Percentiles rank a stretch among this genome's conserved stretches.
These are phyloP conservation scores for Stichopus chloronotus DNA, from an alignment of 35 echinoderm and acorn worm genomes.

Conservation along the genomic window DNA sequence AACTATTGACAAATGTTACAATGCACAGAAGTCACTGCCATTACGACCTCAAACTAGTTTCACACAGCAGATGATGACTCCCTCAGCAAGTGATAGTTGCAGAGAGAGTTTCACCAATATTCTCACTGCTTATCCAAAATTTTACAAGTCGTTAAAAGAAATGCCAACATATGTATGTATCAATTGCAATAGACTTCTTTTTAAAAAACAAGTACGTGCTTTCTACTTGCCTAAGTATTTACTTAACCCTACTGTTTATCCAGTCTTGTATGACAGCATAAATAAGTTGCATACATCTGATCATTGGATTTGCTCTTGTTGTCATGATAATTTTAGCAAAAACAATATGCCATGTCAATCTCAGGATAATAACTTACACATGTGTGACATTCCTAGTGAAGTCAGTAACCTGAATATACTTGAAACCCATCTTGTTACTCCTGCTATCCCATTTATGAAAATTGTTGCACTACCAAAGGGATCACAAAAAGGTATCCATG, in stretches of 20 bases:
- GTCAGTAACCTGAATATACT: constrained; percentile 34
- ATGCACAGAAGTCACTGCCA: neutral
- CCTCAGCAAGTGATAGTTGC: neutral
- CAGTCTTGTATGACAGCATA: neutral
- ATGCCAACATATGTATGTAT: neutral
- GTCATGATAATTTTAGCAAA: neutral
- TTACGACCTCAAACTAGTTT: neutral
- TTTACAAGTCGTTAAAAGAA: neutral
- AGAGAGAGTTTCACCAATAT: neutral
- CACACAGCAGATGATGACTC: neutral
- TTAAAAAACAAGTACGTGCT: neutral
- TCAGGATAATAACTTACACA: constrained; percentile 12
- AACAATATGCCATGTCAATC: constrained; percentile 13
- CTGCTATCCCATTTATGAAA: constrained; percentile 65
- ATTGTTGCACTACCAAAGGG: constrained; percentile 54
- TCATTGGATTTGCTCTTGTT: too few species aligned
- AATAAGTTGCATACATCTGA: neutral
- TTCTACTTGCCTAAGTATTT: neutral
- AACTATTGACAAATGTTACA: neutral
- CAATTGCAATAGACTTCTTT: neutral
- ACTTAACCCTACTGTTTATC: neutral
- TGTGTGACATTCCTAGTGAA: constrained; percentile 21
- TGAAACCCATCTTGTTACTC: constrained; percentile 25
- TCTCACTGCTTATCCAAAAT: neutral
- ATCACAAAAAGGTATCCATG: constrained; percentile 61